phyloP scores from a whole-genome alignment of 2,797 vertebrate species.

The Eospalax fontanierii region DNA sequence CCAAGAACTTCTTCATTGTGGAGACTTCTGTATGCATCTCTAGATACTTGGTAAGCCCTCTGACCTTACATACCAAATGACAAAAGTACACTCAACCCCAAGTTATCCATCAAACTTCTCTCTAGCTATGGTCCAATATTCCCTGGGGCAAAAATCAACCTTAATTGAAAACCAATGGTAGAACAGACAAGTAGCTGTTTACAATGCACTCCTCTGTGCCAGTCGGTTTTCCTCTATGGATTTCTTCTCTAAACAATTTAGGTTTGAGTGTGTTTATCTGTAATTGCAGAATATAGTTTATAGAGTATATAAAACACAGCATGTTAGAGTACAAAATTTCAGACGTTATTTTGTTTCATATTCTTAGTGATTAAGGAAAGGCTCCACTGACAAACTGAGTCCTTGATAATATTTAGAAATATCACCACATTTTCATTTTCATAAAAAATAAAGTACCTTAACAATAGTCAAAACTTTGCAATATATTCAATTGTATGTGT shows the following conservation, averaged over 20 bases:
- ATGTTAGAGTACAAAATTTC: background rate
- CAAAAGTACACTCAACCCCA: accelerated
- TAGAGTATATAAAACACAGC: background rate
- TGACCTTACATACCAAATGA: background rate
- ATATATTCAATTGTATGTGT: too few species aligned
- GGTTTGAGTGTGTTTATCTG: background rate
- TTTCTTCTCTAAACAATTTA: background rate
- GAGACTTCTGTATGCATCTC: accelerated
- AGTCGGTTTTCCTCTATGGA: background rate
- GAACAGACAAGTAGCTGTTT: background rate
- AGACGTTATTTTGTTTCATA: constrained; percentile 20
- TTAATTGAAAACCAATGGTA: background rate
- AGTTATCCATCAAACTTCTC: background rate
- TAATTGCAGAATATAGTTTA: background rate
- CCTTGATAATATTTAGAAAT: constrained; percentile 18
- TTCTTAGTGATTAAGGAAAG: constrained; percentile 32
- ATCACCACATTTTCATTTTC: background rate
- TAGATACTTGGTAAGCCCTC: background rate
- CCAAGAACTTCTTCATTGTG: background rate
- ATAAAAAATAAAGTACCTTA: background rate
- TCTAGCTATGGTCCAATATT: background rate
- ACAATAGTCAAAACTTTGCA: background rate
- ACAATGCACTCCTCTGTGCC: background rate
- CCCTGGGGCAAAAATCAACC: background rate
- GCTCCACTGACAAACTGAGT: background rate